Evolutionary conservation across 2,888 invertebrate genomes (phyloP).

Genomic region (Notodonta ziczac): DNA sequence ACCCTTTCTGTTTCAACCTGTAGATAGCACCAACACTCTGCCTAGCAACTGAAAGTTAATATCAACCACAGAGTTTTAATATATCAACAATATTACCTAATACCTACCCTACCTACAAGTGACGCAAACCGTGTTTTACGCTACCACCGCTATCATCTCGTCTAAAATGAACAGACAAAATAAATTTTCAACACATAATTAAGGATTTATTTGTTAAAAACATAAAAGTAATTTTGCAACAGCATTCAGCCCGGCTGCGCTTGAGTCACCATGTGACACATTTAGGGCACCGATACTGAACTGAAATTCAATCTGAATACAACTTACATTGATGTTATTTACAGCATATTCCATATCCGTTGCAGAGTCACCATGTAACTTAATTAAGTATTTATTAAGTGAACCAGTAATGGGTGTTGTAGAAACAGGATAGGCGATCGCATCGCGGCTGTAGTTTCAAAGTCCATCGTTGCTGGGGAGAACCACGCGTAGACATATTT

Average conservation of each 20-base stretch:
- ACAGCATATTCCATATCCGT: not conserved
- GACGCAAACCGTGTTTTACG: no score
- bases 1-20: no score
- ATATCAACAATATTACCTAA: no score
- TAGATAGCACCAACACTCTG: no score
- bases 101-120: no score
- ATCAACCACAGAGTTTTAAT: no score
- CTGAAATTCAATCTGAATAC: not conserved
- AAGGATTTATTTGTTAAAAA: not conserved
- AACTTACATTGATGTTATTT: not conserved
- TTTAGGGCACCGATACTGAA: slow-evolving; percentile 57
- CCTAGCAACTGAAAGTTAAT: no score
- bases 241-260: slow-evolving; percentile 47
- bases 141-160: no score
- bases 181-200: not conserved
- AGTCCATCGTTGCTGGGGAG: slow-evolving; percentile 54
- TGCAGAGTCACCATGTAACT: not conserved
- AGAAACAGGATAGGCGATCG: slow-evolving; percentile 11
- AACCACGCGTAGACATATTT: slow-evolving; percentile 70
- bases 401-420: slow-evolving; percentile 16
- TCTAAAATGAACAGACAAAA: no score
- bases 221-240: slow-evolving; percentile 17
- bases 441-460: slow-evolving; percentile 19
- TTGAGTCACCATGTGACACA: slow-evolving; percentile 72
- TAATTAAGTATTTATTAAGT: not conserved